Conservation (phyloP, 1,140 invertebrate genomes). For the Mylabris phalerata region DNA sequence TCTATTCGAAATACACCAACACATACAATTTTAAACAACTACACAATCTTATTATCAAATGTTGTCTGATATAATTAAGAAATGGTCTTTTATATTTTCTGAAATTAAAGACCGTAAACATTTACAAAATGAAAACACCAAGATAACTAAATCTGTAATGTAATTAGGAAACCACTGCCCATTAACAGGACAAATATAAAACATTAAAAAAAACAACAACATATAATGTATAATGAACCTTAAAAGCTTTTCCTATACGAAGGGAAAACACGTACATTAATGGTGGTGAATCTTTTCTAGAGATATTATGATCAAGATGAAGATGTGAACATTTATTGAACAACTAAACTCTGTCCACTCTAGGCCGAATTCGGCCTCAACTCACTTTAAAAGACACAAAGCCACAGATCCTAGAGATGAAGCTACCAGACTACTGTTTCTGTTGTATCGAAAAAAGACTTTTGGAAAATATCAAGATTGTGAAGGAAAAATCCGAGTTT, state of each 20-base stretch:
- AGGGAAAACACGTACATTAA: conserved; percentile 2
- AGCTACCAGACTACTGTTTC: too few species aligned
- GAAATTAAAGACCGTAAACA: conserved; percentile 11
- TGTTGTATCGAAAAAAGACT: too few species aligned
- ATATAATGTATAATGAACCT: conserved; percentile 9
- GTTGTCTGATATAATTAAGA: neutral
- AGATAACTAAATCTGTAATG: conserved; percentile 10
- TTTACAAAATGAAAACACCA: conserved; percentile 7
- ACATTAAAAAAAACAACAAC: neutral
- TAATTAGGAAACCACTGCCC: conserved; percentile 13
- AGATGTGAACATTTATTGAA: neutral
- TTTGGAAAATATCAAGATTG: too few species aligned
- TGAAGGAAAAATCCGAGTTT: too few species aligned
- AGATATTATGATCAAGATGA: neutral
- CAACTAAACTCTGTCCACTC: too few species aligned
- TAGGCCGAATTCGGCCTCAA: too few species aligned
- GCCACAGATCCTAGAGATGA: too few species aligned
- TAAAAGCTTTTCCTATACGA: conserved; percentile 8
- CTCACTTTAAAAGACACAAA: too few species aligned
- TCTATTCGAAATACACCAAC: conserved; percentile 2
- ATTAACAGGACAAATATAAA: neutral
- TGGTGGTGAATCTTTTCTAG: neutral
- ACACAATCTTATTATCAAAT: conserved; percentile 1
- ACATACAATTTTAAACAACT: conserved; percentile 4
- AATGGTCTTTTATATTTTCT: too few species aligned